phyloP scores from a whole-genome alignment of 2,113 vertebrate species.

The Chaenocephalus aceratus region DNA sequence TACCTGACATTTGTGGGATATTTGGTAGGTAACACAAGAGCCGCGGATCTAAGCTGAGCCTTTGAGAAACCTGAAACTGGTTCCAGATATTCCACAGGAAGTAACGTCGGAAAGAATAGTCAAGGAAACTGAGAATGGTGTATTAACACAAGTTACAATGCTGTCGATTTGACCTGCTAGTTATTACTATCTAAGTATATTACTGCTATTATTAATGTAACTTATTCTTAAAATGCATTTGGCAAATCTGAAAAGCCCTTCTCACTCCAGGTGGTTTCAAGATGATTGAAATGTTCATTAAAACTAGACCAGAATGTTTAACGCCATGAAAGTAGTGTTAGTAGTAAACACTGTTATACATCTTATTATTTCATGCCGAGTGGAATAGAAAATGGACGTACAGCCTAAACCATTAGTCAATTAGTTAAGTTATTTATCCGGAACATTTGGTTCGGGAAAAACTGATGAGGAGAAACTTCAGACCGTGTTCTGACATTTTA shows the following conservation, averaged over 20 bases:
- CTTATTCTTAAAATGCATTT: too few relatives aligned
- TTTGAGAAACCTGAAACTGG: not conserved
- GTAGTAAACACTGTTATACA: not conserved
- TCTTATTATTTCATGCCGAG: not conserved
- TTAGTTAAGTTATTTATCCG: not conserved
- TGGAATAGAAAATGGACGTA: not conserved
- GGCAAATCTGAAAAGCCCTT: too few relatives aligned
- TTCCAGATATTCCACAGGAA: not conserved
- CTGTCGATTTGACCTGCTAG: too few relatives aligned
- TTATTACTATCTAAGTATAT: too few relatives aligned
- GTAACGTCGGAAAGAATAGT: not conserved
- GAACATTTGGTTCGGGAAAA: not conserved
- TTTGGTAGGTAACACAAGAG: constrained; percentile 83
- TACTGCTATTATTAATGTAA: too few relatives aligned
- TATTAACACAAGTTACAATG: too few relatives aligned
- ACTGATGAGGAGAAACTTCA: not conserved
- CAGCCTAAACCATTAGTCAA: not conserved
- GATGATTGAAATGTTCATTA: too few relatives aligned
- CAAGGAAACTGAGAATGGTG: too few relatives aligned
- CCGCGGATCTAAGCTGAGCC: not conserved
- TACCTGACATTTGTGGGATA: constrained; percentile 90
- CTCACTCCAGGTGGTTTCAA: too few relatives aligned
- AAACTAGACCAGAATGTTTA: too few relatives aligned
- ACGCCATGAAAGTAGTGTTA: too few relatives aligned
- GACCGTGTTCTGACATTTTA: not conserved